Evolutionary conservation across 2,113 vertebrate genomes (phyloP), one percentile per base, ranked within the genome.

Genomic region (human): DNA sequence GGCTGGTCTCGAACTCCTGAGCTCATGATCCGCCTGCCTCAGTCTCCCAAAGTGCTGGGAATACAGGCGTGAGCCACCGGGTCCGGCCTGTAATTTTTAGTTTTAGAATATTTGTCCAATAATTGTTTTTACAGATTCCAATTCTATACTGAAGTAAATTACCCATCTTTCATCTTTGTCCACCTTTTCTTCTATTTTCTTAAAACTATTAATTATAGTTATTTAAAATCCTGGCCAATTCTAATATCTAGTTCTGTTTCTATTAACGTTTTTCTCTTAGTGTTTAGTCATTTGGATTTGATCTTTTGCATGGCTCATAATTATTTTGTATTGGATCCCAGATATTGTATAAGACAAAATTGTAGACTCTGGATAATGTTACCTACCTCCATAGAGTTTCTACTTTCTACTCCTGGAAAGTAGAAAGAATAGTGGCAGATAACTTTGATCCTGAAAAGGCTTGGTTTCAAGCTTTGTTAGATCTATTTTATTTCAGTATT

Each of bases 281-380:
- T 90, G 32, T 80, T 79, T 79, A 76, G 64, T 81, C 55, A 93
- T 68, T 88, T 84, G 43, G 23, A 84, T 89, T 91, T 92, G 61
- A 43, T 70, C 84, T 87, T 88, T 79, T 79, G 20, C n/a, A 40
- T 84, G 18, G 25, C 9, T 76, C 43, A 80, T 79, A 73, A 68
- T 89, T 94, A 75, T 89, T 94, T 35, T 79, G 50, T 57, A 73
- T 78, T 87, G 40, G 23, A 86, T 70, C 30, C 72, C 90, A 64
- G n/a, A 76, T 23, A 82, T 18, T 87, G 45, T 78, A 18, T 32
- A 55, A 79, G 5, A 86, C 92, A 93, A 81, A 82, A 79, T 3
- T 88, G 18, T 38, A 40, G 61, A n/a, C 35, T 89, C 30, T 48
- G 32, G 48, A 70, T 93, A 89, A 78, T 89, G 20, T 61, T 84